Conservation (phyloP, 2,113 vertebrate species). For the Nipponia nippon region DNA sequence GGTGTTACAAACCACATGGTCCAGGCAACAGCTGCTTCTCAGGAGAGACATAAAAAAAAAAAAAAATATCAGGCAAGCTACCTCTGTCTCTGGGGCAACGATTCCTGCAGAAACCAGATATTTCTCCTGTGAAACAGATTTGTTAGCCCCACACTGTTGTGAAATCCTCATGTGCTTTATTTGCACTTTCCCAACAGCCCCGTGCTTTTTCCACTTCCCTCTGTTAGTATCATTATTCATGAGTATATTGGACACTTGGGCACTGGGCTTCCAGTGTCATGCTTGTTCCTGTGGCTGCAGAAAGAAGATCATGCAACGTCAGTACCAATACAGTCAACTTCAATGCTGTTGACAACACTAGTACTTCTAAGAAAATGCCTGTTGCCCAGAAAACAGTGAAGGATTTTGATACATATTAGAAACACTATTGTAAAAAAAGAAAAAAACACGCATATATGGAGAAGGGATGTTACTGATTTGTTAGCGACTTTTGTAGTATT, state of each 20-base stretch:
- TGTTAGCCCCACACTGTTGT: background rate
- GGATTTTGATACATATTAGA: background rate
- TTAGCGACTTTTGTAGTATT: background rate
- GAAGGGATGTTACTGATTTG: background rate
- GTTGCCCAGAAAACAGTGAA: background rate
- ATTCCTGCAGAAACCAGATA: conserved; percentile 24
- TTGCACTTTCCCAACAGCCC: background rate
- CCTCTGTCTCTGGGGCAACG: conserved; percentile 3
- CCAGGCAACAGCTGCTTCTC: conserved; percentile 8
- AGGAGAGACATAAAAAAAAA: background rate
- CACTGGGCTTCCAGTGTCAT: background rate
- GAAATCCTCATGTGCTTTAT: background rate
- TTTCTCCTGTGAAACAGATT: conserved; percentile 16
- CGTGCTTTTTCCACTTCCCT: background rate
- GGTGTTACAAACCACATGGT: background rate
- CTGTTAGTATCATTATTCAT: background rate
- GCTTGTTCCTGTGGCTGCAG: background rate
- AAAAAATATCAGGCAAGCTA: background rate
- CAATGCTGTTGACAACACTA: background rate
- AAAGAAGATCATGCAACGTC: background rate
- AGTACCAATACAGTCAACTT: background rate
- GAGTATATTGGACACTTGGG: background rate
- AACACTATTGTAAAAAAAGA: background rate
- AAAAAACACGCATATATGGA: background rate
- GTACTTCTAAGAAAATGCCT: background rate